These are phyloP conservation scores for Hoplostethus mediterraneus DNA, from an alignment of 2,797 vertebrate genomes.

Conservation along the genomic window DNA sequence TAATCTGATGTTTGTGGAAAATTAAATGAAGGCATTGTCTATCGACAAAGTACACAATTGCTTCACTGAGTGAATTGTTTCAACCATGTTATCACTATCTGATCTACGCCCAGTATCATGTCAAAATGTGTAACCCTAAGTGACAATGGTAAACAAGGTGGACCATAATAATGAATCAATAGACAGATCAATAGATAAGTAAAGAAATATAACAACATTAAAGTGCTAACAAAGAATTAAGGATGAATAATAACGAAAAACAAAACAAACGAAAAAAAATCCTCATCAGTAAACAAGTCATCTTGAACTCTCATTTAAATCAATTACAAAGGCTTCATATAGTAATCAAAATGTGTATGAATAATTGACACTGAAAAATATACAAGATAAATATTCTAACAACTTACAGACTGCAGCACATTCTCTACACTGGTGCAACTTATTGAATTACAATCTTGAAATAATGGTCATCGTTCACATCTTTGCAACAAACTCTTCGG, in stretches of 20 bases:
- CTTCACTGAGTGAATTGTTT: background rate
- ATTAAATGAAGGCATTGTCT: background rate
- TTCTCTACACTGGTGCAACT: slow-evolving; percentile 55
- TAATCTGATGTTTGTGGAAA: background rate
- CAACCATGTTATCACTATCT: background rate
- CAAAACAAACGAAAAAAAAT: too few species aligned
- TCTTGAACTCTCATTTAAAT: slow-evolving; percentile 5
- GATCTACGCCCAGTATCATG: too few species aligned
- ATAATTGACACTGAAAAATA: slow-evolving; percentile 2
- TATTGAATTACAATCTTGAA: slow-evolving; percentile 58
- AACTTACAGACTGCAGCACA: slow-evolving; percentile 28
- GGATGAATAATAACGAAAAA: background rate
- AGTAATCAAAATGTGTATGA: slow-evolving; percentile 1
- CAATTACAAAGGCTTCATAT: slow-evolving; percentile 15
- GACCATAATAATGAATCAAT: too few species aligned
- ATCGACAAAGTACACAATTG: background rate
- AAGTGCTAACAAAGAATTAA: background rate
- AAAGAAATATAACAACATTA: background rate
- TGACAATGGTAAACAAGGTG: too few species aligned
- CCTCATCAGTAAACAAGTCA: background rate
- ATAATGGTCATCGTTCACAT: slow-evolving; percentile 70
- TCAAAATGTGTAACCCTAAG: too few species aligned
- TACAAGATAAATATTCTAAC: slow-evolving; percentile 10
- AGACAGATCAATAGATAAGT: background rate
- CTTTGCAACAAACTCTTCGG: slow-evolving; percentile 71